Evolutionary conservation across 2,888 invertebrate species (phyloP), one percentile per base, ranked within the genome.

Genomic region (Agrotis exclamationis): DNA sequence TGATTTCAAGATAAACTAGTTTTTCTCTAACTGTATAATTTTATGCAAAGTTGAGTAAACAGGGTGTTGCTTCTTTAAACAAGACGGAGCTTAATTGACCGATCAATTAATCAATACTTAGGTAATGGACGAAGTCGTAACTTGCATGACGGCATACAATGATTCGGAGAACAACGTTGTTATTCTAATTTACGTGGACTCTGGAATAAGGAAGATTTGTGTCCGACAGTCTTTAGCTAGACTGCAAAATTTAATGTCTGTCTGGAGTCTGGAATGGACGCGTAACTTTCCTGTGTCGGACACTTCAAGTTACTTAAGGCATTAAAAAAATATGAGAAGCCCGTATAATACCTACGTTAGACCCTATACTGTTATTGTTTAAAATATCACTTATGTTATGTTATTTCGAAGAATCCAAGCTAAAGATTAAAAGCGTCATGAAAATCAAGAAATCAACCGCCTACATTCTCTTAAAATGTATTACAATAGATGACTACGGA

Each of bases 1-100:
- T 7, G 53, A 54, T 53, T 78, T 59, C 63, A 79, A 74, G 59
- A 79, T 70, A 59, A 65, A 80, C 65, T 80, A 65, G 65, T 63
- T 56, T 63, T 54, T 70, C 45, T 79, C 33, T 6, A 59, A 62
- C 44, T 45, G n/a, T 53, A 64, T 62, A 78, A 75, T 80, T 75
- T 67, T 66, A 79, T 76, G 71, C 63, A 64, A 79, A 79, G 47
- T 64, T 39, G 39, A 63, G 53, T 13, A 62, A 80, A 62, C 53
- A 70, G 51, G 75, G 14, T 62, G 63, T 50, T 24, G 44, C 44
- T 60, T 64, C 44, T 80, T 60, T 58, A 74, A 79, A 63, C 48
- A 64, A 53, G 45, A 58, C 11, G 5, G 48, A 54, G 48, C 58
- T 22, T 63, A 79, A 76, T 76, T 74, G 51, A 54, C 57, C 20